A percentile compares a stretch with the other conserved stretches of the same genome.
Evolutionary conservation across 2,113 vertebrate genomes (phyloP).

Genomic region (Anguilla japonica): DNA sequence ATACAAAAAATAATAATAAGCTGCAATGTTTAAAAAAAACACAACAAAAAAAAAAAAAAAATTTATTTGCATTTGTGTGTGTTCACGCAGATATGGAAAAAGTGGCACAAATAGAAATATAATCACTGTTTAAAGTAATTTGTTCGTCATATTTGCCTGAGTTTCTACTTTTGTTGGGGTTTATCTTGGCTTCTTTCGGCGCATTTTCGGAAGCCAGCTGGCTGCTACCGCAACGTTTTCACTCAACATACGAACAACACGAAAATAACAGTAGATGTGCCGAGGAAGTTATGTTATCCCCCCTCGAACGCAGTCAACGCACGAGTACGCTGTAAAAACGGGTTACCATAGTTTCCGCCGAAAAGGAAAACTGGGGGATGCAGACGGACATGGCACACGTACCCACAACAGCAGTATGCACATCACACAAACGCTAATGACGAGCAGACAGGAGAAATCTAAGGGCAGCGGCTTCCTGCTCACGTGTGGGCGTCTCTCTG

Average conservation of each 20-base stretch:
- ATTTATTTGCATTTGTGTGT: background rate
- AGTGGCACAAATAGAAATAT: background rate
- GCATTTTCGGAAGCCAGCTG: background rate
- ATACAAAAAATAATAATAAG: background rate
- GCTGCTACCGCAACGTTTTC: background rate
- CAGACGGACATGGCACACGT: background rate
- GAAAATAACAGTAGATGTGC: background rate
- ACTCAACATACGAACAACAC: background rate
- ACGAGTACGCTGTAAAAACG: background rate
- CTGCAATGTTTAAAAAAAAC: background rate
- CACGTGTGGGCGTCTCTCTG: background rate
- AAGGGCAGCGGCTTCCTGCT: background rate
- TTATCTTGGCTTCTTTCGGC: background rate
- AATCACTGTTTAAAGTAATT: background rate
- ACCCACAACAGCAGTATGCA: background rate
- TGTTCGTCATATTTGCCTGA: background rate
- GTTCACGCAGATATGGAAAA: background rate
- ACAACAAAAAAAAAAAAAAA: too few species aligned
- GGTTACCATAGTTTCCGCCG: conserved; percentile 15
- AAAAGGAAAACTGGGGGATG: background rate
- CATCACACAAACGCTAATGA: background rate
- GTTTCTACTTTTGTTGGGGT: background rate
- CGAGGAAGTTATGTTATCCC: background rate
- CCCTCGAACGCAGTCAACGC: background rate
- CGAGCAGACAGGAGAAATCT: background rate